Conservation (phyloP, 2,888 invertebrate genomes). For the Orgyia antiqua region DNA sequence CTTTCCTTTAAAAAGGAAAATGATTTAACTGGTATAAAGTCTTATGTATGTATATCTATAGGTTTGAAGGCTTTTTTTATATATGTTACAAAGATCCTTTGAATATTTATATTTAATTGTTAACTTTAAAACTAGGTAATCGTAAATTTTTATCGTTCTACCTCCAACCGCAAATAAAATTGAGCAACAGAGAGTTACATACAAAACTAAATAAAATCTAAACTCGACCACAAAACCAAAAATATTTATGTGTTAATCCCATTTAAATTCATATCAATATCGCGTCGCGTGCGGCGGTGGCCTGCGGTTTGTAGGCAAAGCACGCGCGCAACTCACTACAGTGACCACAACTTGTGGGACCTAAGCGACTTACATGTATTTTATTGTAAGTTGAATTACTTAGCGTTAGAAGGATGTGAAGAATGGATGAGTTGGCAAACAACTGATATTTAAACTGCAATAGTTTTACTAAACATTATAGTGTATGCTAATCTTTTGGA, state of each 20-base stretch:
- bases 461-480: slow-evolving; percentile 4
- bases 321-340: slow-evolving; percentile 43
- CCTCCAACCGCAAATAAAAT: no score
- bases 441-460: slow-evolving; percentile 6
- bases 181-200: no score
- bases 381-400: slow-evolving; percentile 13
- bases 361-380: slow-evolving; percentile 20
- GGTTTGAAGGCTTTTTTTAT: no score
- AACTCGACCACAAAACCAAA: slow-evolving; percentile 14
- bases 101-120: no score
- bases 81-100: no score
- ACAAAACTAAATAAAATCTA: slow-evolving; percentile 3
- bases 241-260: slow-evolving; percentile 43
- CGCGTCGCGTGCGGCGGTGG: slow-evolving; percentile 59
- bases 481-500: no score
- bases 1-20: no score
- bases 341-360: slow-evolving; percentile 28
- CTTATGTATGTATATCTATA: no score
- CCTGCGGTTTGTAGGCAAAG: slow-evolving; percentile 44
- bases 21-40: no score
- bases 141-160: no score
- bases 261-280: slow-evolving; percentile 69
- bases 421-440: slow-evolving; percentile 6
- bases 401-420: not conserved
- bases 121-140: no score